Evolutionary conservation across 2,113 vertebrate genomes (phyloP).

Genomic region (Malurus alboscapulatus): DNA sequence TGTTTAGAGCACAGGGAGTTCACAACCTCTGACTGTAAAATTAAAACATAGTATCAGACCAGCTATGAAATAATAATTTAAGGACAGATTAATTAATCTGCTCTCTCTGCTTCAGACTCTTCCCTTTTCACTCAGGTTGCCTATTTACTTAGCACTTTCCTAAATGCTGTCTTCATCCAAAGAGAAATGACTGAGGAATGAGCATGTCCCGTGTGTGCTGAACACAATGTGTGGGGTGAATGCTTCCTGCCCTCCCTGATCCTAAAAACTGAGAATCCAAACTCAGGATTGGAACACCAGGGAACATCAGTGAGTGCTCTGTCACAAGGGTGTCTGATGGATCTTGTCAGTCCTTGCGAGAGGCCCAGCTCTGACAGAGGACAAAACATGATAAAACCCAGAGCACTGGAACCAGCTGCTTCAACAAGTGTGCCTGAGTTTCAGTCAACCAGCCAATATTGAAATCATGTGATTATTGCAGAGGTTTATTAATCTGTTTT

Average conservation of each 20-base stretch:
- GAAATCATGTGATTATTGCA: background rate
- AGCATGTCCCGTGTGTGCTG: background rate
- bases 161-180: background rate
- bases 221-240: accelerated
- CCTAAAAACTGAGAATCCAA: background rate
- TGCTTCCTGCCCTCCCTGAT: background rate
- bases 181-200: background rate
- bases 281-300: background rate
- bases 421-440: background rate
- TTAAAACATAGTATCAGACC: background rate
- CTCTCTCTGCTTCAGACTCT: background rate
- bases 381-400: background rate
- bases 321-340: background rate
- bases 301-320: background rate
- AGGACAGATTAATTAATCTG: background rate
- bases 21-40: conserved; percentile 34
- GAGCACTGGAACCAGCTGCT: background rate
- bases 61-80: background rate
- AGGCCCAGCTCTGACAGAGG: background rate
- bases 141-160: background rate
- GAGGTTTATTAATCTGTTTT: background rate
- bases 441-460: background rate
- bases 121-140: background rate
- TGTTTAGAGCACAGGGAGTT: conserved; percentile 53
- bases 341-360: no score